phyloP scores from a whole-genome alignment of 2,888 invertebrate genomes.

The Heliconius aoede region DNA sequence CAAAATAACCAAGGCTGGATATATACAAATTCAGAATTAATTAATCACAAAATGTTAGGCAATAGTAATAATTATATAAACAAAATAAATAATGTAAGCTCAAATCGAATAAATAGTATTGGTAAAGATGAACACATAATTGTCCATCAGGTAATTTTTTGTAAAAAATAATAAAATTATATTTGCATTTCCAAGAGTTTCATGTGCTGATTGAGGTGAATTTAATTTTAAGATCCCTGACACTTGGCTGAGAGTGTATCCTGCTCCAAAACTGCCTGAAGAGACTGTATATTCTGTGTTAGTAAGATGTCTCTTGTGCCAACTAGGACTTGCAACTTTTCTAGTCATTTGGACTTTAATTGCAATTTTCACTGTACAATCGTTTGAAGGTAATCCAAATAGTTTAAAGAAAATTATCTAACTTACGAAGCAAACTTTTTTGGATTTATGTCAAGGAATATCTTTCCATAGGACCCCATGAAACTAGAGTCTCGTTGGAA shows the following conservation, averaged over 20 bases:
- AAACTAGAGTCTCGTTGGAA: slow-evolving; percentile 79
- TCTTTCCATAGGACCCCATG: slow-evolving; percentile 81
- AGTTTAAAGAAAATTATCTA: background rate
- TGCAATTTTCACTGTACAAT: slow-evolving; percentile 85
- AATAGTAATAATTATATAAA: slow-evolving; percentile 19
- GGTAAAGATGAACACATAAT: background rate
- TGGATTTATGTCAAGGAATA: background rate
- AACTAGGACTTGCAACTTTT: slow-evolving; percentile 84
- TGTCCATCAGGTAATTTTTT: slow-evolving; percentile 21
- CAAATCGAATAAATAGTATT: background rate
- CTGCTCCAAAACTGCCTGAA: slow-evolving; percentile 69
- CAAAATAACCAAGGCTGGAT: slow-evolving; percentile 3
- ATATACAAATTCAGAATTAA: slow-evolving; percentile 31
- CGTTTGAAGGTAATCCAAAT: slow-evolving; percentile 84
- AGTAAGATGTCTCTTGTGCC: slow-evolving; percentile 82
- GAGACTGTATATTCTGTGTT: slow-evolving; percentile 67
- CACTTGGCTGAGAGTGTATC: slow-evolving; percentile 82
- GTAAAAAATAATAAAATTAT: background rate
- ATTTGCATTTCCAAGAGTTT: background rate
- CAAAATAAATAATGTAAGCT: slow-evolving; percentile 9
- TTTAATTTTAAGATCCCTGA: slow-evolving; percentile 55
- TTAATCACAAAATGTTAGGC: slow-evolving; percentile 45
- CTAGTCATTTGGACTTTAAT: slow-evolving; percentile 85
- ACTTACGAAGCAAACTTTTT: slow-evolving; percentile 6
- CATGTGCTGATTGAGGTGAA: background rate